Evolutionary conservation across 2,113 vertebrate species (phyloP).

Genomic region (Bolborhynchus lineola): DNA sequence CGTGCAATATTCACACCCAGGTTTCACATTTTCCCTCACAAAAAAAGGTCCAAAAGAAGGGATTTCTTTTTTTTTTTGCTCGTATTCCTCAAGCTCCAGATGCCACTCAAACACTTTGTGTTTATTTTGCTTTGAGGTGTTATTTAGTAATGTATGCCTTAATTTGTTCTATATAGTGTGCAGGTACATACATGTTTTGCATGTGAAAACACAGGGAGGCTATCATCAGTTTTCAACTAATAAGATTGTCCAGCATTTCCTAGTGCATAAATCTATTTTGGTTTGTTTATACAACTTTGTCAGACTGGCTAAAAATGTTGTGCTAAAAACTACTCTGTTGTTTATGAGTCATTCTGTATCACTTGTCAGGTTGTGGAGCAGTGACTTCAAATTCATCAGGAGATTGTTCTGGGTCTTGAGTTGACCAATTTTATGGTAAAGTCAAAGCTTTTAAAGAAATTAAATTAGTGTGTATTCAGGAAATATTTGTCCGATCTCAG

Average conservation of each 20-base stretch:
- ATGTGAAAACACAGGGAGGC: neutral
- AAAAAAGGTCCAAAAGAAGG: neutral
- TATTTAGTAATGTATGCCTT: neutral
- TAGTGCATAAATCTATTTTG: neutral
- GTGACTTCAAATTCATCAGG: neutral
- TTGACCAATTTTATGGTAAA: neutral
- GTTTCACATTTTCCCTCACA: neutral
- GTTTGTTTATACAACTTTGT: neutral
- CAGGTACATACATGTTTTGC: neutral
- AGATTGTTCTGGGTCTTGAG: neutral
- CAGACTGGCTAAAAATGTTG: neutral
- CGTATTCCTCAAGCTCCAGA: neutral
- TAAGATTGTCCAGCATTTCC: neutral
- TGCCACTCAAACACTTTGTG: neutral
- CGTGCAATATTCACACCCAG: neutral
- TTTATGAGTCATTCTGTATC: neutral
- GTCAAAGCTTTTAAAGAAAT: neutral
- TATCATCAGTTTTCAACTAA: neutral
- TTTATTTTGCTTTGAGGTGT: neutral
- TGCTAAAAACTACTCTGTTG: neutral
- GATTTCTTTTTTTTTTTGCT: neutral
- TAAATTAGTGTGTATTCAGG: neutral
- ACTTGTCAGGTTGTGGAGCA: neutral
- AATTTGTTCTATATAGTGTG: neutral
- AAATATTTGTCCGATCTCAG: neutral